Conservation (phyloP, 1,140 invertebrate species). For the Dryas iulia region DNA sequence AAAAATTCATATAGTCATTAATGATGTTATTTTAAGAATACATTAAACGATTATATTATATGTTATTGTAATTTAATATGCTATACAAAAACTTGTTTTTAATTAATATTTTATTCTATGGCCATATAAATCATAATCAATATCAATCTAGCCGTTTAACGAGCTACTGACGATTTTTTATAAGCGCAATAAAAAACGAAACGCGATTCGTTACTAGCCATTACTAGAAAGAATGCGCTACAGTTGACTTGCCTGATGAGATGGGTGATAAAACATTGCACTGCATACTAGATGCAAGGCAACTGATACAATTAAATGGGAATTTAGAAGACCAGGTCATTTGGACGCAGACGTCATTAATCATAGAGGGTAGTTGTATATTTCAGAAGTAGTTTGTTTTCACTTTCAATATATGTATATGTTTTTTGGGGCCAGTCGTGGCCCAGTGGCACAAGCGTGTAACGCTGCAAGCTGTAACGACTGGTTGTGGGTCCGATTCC, state of each 20-base stretch:
- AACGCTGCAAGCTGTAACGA: too few relatives aligned
- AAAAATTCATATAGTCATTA: not conserved
- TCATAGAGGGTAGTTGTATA: not conserved
- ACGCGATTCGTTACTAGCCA: slow-evolving; percentile 36
- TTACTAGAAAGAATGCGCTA: slow-evolving; percentile 41
- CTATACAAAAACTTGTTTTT: slow-evolving; percentile 7
- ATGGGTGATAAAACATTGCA: slow-evolving; percentile 37
- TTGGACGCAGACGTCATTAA: slow-evolving; percentile 32
- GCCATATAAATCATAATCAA: slow-evolving; percentile 28
- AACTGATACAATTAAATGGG: slow-evolving; percentile 61
- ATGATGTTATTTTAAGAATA: not conserved
- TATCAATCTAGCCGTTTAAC: slow-evolving; percentile 25
- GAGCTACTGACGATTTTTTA: slow-evolving; percentile 30
- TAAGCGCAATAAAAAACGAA: slow-evolving; percentile 24
- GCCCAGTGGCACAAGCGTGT: too few relatives aligned
- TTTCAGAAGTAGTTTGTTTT: not conserved
- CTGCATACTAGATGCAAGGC: slow-evolving; percentile 52
- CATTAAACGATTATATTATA: slow-evolving; percentile 2
- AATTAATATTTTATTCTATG: slow-evolving; percentile 20
- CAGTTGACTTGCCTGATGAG: slow-evolving; percentile 40
- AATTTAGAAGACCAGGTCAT: slow-evolving; percentile 60
- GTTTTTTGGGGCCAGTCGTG: too few relatives aligned
- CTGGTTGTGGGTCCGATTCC: too few relatives aligned
- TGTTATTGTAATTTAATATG: slow-evolving; percentile 10
- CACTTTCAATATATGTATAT: too few relatives aligned